These are phyloP conservation scores for Caenorhabditis sp. DNA, from an alignment of 2,888 invertebrate species.

Conservation along the genomic window DNA sequence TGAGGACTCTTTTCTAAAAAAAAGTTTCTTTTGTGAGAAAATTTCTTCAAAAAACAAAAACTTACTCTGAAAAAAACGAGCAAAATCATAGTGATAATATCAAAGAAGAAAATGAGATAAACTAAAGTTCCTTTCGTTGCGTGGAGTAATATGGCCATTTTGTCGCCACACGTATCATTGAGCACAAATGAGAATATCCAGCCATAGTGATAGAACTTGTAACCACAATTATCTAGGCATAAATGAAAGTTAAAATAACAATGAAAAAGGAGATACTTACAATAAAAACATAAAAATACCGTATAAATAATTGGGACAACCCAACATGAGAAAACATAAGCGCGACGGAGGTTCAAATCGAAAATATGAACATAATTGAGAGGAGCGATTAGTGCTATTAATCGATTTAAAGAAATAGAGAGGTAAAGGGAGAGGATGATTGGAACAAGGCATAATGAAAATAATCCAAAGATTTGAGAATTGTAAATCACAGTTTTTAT, in stretches of 20 bases:
- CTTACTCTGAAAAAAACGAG: conserved; percentile 9
- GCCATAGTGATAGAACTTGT: neutral
- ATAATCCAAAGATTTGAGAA: conserved; percentile 6
- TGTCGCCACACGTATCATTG: neutral
- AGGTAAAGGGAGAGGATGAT: conserved; percentile 11
- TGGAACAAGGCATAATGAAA: conserved; percentile 10
- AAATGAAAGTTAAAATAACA: neutral
- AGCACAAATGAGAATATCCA: neutral
- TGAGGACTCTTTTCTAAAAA: conserved; percentile 11
- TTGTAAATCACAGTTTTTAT: neutral
- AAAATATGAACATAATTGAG: neutral
- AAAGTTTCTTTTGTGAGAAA: too few relatives aligned
- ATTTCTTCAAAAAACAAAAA: neutral
- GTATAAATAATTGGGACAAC: neutral
- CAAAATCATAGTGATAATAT: conserved; percentile 8
- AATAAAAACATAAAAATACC: neutral
- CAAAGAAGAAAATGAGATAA: conserved; percentile 1
- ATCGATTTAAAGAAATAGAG: conserved; percentile 21
- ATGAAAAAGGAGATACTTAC: conserved; percentile 2
- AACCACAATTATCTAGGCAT: neutral
- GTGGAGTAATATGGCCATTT: neutral
- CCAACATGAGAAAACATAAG: neutral
- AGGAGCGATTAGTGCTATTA: neutral
- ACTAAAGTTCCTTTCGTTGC: neutral
- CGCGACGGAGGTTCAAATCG: neutral